Percentiles rank a stretch among this genome's conserved stretches.
phyloP scores from a whole-genome alignment of 1,140 invertebrate species.

The Listronotus bonariensis region DNA sequence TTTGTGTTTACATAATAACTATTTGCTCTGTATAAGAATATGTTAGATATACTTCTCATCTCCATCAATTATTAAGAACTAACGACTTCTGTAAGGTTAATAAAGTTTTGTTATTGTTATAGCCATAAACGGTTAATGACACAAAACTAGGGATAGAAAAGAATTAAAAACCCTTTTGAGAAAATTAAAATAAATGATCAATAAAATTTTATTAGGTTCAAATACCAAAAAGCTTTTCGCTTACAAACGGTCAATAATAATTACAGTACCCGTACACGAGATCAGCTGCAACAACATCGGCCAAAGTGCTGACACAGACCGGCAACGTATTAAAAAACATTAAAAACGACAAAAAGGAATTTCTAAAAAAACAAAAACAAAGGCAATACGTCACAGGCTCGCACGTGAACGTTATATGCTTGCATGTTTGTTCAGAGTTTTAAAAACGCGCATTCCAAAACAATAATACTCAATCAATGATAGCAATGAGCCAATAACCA shows the following conservation, averaged over 20 bases:
- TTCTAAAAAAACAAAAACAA: conserved; percentile 37
- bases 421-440: conserved; percentile 55
- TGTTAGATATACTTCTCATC: too few relatives aligned
- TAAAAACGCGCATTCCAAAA: conserved; percentile 59
- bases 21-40: too few relatives aligned
- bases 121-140: neutral
- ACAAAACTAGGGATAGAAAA: neutral
- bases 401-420: conserved; percentile 41
- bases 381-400: conserved; percentile 48
- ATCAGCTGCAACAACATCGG: conserved; percentile 41
- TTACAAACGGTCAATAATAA: conserved; percentile 35
- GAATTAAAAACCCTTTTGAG: neutral
- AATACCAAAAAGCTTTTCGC: conserved; percentile 13
- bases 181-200: conserved; percentile 19
- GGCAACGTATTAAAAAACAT: conserved; percentile 33
- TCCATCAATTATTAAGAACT: too few relatives aligned
- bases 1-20: too few relatives aligned
- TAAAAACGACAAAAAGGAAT: conserved; percentile 38
- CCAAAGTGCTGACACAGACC: conserved; percentile 20
- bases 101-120: too few relatives aligned
- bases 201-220: conserved; percentile 22
- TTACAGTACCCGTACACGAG: conserved; percentile 37
- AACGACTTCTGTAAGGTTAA: too few relatives aligned
- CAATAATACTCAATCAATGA: conserved; percentile 59
- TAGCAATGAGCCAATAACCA: conserved; percentile 59